These are phyloP conservation scores for Planiliza haematocheilus DNA, from an alignment of 2,113 vertebrate genomes.

Conservation along the genomic window DNA sequence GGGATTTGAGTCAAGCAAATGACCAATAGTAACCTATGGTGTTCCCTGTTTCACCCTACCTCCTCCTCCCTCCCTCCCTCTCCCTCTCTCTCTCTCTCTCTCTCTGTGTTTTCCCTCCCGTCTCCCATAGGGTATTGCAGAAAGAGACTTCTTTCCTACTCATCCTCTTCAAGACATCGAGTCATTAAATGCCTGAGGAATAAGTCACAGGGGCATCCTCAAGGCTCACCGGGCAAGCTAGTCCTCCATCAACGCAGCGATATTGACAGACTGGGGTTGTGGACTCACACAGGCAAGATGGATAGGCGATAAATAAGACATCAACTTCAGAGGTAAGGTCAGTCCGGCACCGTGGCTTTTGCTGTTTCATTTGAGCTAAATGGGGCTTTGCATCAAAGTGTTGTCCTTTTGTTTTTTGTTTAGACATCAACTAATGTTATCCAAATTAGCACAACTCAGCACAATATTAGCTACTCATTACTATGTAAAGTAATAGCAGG, in stretches of 20 bases:
- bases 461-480: not conserved
- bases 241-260: conserved; percentile 28
- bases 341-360: not conserved
- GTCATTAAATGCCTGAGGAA: conserved; percentile 41
- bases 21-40: conserved; percentile 82
- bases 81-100: conserved; percentile 58
- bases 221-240: conserved; percentile 14
- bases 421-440: too few species aligned
- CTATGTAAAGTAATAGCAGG: not conserved
- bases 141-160: conserved; percentile 71
- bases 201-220: conserved; percentile 40
- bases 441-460: too few species aligned
- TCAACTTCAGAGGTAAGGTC: conserved; percentile 72
- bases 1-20: conserved; percentile 71
- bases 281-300: conserved; percentile 56
- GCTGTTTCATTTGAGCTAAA: not conserved
- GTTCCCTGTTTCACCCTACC: conserved; percentile 67
- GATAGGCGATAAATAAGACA: conserved; percentile 64
- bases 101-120: conserved; percentile 61
- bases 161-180: conserved; percentile 55
- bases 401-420: not conserved
- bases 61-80: conserved; percentile 21
- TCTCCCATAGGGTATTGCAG: conserved; percentile 70
- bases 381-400: not conserved
- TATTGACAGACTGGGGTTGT: conserved; percentile 37